A percentile compares a stretch with the other conserved stretches of the same genome.
phyloP scores from a whole-genome alignment of 2,797 vertebrate genomes.

The Enteromius fasciolatus region DNA sequence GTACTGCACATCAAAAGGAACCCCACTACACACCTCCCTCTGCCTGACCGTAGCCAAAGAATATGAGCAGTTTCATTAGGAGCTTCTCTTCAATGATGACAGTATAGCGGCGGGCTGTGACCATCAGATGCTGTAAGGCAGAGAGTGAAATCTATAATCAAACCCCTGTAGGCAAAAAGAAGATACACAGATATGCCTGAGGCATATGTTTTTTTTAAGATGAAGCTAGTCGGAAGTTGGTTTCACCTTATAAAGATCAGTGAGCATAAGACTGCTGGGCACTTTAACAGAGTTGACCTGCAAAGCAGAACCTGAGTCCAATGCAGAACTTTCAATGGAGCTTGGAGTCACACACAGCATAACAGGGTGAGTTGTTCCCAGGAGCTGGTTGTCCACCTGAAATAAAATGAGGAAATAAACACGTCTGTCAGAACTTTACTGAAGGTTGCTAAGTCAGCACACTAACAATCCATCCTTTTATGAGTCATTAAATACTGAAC shows the following conservation, averaged over 20 bases:
- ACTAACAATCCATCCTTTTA: not conserved
- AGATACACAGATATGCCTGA: not conserved
- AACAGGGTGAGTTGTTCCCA: constrained; percentile 91
- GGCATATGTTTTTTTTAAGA: not conserved
- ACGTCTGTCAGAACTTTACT: not conserved
- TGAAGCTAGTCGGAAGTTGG: not conserved
- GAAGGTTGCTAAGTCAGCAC: not conserved
- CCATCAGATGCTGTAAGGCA: constrained; percentile 88
- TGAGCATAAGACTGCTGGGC: constrained; percentile 90
- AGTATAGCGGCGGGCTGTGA: constrained; percentile 90
- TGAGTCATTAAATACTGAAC: not conserved
- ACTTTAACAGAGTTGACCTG: constrained; percentile 93
- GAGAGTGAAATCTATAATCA: constrained; percentile 7
- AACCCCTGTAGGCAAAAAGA: not conserved
- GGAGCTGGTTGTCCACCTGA: constrained; percentile 96
- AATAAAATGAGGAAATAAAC: not conserved
- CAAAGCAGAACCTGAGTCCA: constrained; percentile 85
- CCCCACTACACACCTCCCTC: constrained; percentile 82
- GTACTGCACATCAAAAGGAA: not conserved
- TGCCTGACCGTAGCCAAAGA: constrained; percentile 89
- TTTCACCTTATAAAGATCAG: constrained; percentile 93
- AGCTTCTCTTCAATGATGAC: constrained; percentile 97
- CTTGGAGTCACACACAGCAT: constrained; percentile 89
- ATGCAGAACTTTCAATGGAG: constrained; percentile 76
- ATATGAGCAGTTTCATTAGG: constrained; percentile 91